Evolutionary conservation across 2,113 vertebrate genomes (phyloP).

Genomic region (Origma solitaria): DNA sequence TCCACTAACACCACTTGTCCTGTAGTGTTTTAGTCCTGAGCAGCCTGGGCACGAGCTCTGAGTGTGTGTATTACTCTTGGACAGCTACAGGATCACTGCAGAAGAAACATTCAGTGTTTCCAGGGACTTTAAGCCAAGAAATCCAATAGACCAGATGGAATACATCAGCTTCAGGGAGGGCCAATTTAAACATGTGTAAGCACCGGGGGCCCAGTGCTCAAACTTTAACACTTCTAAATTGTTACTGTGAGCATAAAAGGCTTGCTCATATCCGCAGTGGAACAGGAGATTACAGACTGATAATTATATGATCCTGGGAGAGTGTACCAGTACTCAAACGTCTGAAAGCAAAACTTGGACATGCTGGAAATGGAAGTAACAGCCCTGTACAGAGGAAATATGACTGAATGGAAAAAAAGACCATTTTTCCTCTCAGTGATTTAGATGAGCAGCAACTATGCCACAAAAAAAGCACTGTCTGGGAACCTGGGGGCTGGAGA

Average conservation of each 20-base stretch:
- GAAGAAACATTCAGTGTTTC: constrained; percentile 50
- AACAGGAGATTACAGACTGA: constrained; percentile 6
- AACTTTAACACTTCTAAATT: constrained; percentile 37
- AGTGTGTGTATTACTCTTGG: neutral
- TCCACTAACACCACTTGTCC: neutral
- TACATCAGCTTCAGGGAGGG: constrained; percentile 41
- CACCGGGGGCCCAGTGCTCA: neutral
- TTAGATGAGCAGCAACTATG: neutral
- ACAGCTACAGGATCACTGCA: constrained; percentile 9
- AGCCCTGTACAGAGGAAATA: neutral
- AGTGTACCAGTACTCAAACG: neutral
- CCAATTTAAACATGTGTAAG: constrained; percentile 50
- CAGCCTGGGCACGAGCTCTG: neutral
- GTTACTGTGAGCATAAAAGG: constrained; percentile 6
- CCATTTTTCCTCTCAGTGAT: neutral
- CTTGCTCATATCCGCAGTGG: neutral
- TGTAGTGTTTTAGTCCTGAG: neutral
- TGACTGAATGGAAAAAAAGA: constrained; percentile 24
- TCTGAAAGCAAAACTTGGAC: neutral
- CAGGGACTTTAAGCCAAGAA: constrained; percentile 48
- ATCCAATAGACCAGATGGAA: constrained; percentile 50
- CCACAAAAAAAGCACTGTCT: neutral
- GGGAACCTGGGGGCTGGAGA: neutral
- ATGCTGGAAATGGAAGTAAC: neutral
- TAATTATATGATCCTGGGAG: neutral